A percentile compares a stretch with the other conserved stretches of the same genome.
Evolutionary conservation across 2,113 vertebrate species (phyloP).

Genomic region (Phoenicopterus ruber): DNA sequence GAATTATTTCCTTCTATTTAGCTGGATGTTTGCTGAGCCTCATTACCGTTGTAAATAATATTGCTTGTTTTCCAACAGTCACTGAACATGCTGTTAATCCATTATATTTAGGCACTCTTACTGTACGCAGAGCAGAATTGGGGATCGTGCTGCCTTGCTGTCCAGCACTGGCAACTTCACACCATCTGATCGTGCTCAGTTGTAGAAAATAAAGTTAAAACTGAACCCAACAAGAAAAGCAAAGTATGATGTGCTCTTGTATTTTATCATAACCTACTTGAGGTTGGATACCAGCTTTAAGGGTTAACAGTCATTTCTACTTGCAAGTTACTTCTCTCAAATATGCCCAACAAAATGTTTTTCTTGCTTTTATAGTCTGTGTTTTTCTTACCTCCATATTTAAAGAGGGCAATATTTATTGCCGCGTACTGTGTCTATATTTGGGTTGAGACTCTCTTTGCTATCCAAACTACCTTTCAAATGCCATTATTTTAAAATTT

Average conservation of each 20-base stretch:
- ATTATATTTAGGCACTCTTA: background rate
- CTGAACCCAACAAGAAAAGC: background rate
- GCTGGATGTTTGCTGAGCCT: constrained; percentile 5
- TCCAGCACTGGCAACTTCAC: background rate
- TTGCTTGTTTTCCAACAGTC: background rate
- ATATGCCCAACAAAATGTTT: background rate
- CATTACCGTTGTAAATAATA: background rate
- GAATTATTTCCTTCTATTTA: background rate
- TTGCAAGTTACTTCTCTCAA: background rate
- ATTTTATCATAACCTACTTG: background rate
- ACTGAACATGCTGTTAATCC: background rate
- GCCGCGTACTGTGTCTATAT: background rate
- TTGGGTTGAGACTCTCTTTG: background rate
- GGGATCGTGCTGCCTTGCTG: background rate
- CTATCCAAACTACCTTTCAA: background rate
- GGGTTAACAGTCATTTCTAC: background rate
- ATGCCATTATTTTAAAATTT: background rate
- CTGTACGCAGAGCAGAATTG: background rate
- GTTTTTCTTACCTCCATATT: background rate
- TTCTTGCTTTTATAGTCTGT: background rate
- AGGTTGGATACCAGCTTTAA: background rate
- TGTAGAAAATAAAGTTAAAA: background rate
- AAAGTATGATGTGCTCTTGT: background rate
- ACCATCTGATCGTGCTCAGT: background rate
- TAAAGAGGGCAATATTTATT: background rate